Base-by-base conservation (phyloP, 2,888 invertebrate genomes). In the Serrognathus titanus region DNA sequence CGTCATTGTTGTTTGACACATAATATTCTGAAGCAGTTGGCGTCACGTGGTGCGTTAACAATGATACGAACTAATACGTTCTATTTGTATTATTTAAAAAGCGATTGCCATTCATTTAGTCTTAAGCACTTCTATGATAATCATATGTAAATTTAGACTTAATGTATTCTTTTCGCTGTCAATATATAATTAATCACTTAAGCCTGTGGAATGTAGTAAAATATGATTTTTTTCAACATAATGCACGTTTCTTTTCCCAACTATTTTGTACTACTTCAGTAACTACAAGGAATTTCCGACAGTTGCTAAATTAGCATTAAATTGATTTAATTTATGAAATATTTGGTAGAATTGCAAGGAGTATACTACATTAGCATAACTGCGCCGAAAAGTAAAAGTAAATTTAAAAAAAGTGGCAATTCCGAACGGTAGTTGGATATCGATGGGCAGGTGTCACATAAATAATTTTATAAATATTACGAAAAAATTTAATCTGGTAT, bases 1-100 rank as follows among this genome's bases (percentile, higher is more conserved):
- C 57, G 55, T 57, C 59, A 62, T 62, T 62, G 62, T 62, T 60
- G 51, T 57, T 60, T 60, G 60, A 60, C 60, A 57, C 58, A 50
- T 57, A 57, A 55, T 54, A 54, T 60, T 58, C 50, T 58, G 48
- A 55, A 62, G 57, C 57, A 55, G 58, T 60, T 35, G 57, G 55
- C 54, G 40, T 60, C 62, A 58, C 60, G 49, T 37, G 60, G 62
- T 58, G 59, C 52, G 57, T 48, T 50, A 58, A 55, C 51, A 53
- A 55, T 62, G 56, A 60, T 60, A 40, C 51, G 40, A 40, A 45
- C 57, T 53, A 53, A 57, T 43, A 38, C 39, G 43, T 57, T 53
- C 40, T 53, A 48, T 48, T 52, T 57, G 57, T 52, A 57, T 57
- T 57, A 43, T 57, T 52, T 57, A 57, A 43, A 53, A 48, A 45